phyloP scores from a whole-genome alignment of 1,140 invertebrate genomes.

The Trichonephila inaurata region DNA sequence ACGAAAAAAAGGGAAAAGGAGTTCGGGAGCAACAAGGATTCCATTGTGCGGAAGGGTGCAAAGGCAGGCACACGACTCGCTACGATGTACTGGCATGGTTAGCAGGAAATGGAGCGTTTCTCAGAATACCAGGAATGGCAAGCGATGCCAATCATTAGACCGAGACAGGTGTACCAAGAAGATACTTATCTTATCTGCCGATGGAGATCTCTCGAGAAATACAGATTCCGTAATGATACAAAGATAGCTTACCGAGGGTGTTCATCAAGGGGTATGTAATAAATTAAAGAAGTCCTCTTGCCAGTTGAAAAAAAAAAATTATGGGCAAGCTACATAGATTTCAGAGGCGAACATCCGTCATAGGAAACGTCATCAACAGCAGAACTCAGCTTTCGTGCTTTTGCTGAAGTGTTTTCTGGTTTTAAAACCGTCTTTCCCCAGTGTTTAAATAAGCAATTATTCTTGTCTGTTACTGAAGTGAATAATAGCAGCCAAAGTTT shows the following conservation, averaged over 20 bases:
- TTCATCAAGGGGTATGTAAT: not conserved
- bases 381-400: too few relatives aligned
- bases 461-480: too few relatives aligned
- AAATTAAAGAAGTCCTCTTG: not conserved
- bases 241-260: not conserved
- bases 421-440: too few relatives aligned
- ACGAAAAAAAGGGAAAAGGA: not conserved
- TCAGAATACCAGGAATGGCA: slow-evolving; percentile 25
- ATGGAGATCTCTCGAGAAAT: slow-evolving; percentile 22
- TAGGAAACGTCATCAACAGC: too few relatives aligned
- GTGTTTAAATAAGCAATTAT: too few relatives aligned
- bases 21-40: not conserved
- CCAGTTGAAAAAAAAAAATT: not conserved
- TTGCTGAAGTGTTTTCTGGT: too few relatives aligned
- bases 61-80: not conserved
- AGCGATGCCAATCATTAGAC: slow-evolving; percentile 36
- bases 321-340: not conserved
- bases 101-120: slow-evolving; percentile 66
- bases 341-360: not conserved
- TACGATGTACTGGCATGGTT: slow-evolving; percentile 16
- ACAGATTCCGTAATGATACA: not conserved
- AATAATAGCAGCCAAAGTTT: too few relatives aligned
- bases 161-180: slow-evolving; percentile 47
- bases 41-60: slow-evolving; percentile 26
- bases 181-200: slow-evolving; percentile 8